Evolutionary conservation across 1,140 invertebrate species (phyloP), one percentile per base, ranked within the genome.

Genomic region (Penaeus vannamei): DNA sequence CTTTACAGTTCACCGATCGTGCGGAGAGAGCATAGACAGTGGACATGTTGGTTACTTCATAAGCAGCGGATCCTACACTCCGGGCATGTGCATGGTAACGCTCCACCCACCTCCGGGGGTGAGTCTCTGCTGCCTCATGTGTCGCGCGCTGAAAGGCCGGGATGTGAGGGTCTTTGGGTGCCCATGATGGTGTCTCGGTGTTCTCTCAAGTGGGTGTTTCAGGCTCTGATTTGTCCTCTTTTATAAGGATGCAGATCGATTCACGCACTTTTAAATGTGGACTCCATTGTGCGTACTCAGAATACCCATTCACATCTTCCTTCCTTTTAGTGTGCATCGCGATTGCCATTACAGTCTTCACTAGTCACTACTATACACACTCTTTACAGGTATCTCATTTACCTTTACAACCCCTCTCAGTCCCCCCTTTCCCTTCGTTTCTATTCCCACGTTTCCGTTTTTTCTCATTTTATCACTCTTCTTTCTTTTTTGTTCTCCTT

Each of bases 331-430:
- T 46, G 14, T n/a, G 17, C 19, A n/a, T 1, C 23, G 46, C 0
- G 26, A 84, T 62, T 36, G 60, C 26, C 61, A 84, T 32, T 62
- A 8, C 64, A 53, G 72, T 17, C 26, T 53, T 66, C 29, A 77
- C 69, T 85, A 60, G 76, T 53, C 53, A 77, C 36, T 42, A 77
- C 62, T 69, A 76, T 29, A 61, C 59, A 83, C 53, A 60, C 22
- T 29, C 19, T n/a, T 46, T 20, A 32, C 53, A 84, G 36, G 29
- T 23, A 61, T 60, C 36, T 1, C 26, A 64, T 4, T 84, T 19
- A 42, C n/a, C 1, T 19, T 36, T 66, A 32, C 59, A 5, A 36
- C 61, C 59, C 7, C 36, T 36, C 20, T 53, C 46, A 62, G 26
- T 36, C 66, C 17, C 22, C 66, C 42, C 29, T 42, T 29, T 62